These are phyloP conservation scores for Turnix velox DNA, from an alignment of 2,113 vertebrate species.

Conservation along the genomic window DNA sequence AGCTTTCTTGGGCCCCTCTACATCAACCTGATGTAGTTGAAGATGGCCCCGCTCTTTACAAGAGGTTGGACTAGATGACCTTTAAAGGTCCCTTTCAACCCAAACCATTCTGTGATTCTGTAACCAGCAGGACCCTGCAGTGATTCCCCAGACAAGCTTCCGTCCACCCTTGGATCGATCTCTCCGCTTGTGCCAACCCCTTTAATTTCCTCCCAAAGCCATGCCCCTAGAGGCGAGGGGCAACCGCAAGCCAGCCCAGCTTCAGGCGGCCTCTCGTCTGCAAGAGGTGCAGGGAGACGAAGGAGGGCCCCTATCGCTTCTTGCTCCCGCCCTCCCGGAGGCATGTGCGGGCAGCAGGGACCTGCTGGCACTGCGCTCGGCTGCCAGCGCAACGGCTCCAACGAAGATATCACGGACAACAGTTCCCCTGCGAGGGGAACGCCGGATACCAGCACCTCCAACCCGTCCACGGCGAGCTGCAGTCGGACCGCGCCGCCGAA, in stretches of 20 bases:
- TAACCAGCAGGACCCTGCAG: background rate
- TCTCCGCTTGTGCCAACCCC: background rate
- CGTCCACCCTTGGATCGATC: too few relatives aligned
- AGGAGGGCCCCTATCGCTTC: background rate
- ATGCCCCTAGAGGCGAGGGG: fast-evolving
- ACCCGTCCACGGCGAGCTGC: fast-evolving
- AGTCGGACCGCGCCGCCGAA: fast-evolving
- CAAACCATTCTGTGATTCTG: background rate
- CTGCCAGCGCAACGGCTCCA: too few relatives aligned
- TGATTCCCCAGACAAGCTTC: background rate
- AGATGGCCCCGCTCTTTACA: background rate
- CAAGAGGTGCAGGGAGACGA: too few relatives aligned
- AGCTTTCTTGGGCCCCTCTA: too few relatives aligned
- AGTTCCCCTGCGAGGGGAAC: fast-evolving
- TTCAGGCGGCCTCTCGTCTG: background rate
- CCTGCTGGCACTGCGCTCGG: background rate
- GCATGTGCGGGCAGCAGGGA: background rate
- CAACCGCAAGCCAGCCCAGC: background rate
- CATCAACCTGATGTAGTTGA: background rate
- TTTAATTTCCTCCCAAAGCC: background rate
- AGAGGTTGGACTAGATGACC: background rate
- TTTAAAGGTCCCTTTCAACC: background rate
- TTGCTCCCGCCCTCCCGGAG: background rate
- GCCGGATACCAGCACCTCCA: fast-evolving
- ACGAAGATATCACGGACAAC: fast-evolving